Base-by-base conservation (phyloP, 1,140 invertebrate genomes). In the Lithobius niger region DNA sequence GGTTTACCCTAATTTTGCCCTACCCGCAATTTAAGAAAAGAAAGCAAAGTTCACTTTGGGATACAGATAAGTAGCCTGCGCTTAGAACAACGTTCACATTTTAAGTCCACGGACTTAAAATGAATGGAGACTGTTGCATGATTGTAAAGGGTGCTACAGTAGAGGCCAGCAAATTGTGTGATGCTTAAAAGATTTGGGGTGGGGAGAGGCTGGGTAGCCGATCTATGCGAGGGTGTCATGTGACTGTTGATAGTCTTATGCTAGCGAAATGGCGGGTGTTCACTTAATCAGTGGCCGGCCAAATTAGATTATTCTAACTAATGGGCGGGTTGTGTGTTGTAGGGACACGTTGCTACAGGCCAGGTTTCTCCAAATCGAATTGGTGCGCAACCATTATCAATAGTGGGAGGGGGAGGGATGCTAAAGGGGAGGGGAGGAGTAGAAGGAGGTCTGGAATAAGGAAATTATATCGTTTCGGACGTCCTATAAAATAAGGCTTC, bases 211-310 rank as follows among this genome's bases (percentile, higher is more conserved):
- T 10, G 31, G 31, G n/a, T 10, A 10, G 10, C 10, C 10, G 10
- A 36, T 10, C 10, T 36, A 36, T 36, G 10, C 31, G 10, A 36
- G 31, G n/a, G 31, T 36, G n/a, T 36, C 18, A 21, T 45, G 43
- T 45, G 43, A 45, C 43, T 19, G 43, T 19, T 45, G 43, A 45
- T 45, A 45, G 43, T 19, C 22, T 45, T 45, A 45, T 45, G 43
- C 4, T 19, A 45, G 6, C 43, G 18, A 19, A 10, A 19, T 21
- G 18, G 3, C 43, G n/a, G n/a, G n/a, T n/a, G 19, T 45, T 21
- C 43, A 45, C 18, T 45, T 45, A 6, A 45, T 45, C 43, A 45
- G 18, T 6, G 43, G 43, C 31, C 4, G 43, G 4, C 6, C 6
- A 18, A 21, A 45, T 45, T 45, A 6, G 18, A 45, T 45, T 45